phyloP scores from a whole-genome alignment of 2,113 vertebrate genomes.

The Nibea coibor region DNA sequence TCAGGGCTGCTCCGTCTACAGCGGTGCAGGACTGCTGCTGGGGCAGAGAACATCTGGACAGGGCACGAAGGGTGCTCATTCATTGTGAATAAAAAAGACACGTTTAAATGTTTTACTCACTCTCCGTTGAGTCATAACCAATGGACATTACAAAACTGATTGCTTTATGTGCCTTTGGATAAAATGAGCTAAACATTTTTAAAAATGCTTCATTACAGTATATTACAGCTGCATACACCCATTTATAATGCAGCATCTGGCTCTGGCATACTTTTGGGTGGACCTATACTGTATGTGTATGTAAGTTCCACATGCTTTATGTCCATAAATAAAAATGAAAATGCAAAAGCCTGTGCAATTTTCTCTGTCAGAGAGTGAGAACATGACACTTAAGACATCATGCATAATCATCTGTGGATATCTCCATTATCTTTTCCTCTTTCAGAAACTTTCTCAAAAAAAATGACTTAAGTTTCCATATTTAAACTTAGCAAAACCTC shows the following conservation, averaged over 20 bases:
- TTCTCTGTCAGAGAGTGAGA: background rate
- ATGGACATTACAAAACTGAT: constrained; percentile 57
- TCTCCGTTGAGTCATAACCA: constrained; percentile 61
- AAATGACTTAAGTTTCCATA: background rate
- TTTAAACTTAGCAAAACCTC: background rate
- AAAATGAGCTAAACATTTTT: constrained; percentile 67
- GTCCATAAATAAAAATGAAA: constrained; percentile 3
- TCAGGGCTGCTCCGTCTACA: constrained; percentile 17
- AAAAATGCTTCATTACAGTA: constrained; percentile 66
- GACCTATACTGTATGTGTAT: constrained; percentile 17
- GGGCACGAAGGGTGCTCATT: constrained; percentile 51
- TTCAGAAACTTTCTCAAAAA: background rate
- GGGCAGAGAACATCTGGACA: constrained; percentile 62
- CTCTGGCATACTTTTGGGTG: constrained; percentile 33
- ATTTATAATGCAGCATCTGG: constrained; percentile 57
- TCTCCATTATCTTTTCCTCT: background rate
- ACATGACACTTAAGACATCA: constrained; percentile 5
- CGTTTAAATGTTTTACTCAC: constrained; percentile 53
- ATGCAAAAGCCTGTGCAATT: background rate
- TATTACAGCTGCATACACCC: constrained; percentile 64
- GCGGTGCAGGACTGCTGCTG: constrained; percentile 7
- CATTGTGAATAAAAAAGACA: constrained; percentile 43
- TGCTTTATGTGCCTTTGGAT: constrained; percentile 63
- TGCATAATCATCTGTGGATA: background rate
- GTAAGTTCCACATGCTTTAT: background rate